Percentiles rank a stretch among this genome's conserved stretches.
Conservation (phyloP, 2,113 vertebrate genomes). For the Gobio gobio region DNA sequence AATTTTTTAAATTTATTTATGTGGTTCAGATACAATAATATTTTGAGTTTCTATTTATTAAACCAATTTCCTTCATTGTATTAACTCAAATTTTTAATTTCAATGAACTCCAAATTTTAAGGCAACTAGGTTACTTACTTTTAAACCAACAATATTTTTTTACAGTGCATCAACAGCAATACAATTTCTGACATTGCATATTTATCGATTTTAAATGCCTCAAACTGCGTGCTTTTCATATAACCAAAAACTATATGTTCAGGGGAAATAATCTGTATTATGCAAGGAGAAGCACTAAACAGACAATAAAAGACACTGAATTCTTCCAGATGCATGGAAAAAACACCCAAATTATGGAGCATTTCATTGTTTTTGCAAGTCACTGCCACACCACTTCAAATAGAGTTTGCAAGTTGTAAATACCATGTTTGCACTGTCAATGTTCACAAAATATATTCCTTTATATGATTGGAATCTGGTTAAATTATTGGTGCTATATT, state of each 20-base stretch:
- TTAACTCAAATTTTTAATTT: too few species aligned
- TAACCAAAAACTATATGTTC: not conserved
- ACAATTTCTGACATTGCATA: not conserved
- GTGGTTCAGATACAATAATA: too few species aligned
- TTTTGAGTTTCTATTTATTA: too few species aligned
- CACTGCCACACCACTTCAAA: slow-evolving; percentile 1
- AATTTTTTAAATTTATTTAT: too few species aligned
- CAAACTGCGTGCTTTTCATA: not conserved
- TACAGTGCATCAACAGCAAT: not conserved
- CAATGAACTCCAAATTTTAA: too few species aligned
- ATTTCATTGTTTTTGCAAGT: not conserved
- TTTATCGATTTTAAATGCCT: not conserved
- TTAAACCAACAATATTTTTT: too few species aligned
- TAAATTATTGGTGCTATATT: not conserved
- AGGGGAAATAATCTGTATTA: too few species aligned
- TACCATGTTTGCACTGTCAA: not conserved
- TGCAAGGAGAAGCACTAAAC: not conserved
- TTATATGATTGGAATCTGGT: not conserved
- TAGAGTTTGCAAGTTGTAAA: not conserved
- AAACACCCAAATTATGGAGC: not conserved
- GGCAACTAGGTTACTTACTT: too few species aligned
- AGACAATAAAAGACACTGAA: not conserved
- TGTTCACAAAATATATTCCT: not conserved
- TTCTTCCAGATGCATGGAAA: slow-evolving; percentile 5
- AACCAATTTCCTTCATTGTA: too few species aligned